These are phyloP conservation scores for Onychomys torridus DNA, from an alignment of 2,797 vertebrate species.

Conservation along the genomic window DNA sequence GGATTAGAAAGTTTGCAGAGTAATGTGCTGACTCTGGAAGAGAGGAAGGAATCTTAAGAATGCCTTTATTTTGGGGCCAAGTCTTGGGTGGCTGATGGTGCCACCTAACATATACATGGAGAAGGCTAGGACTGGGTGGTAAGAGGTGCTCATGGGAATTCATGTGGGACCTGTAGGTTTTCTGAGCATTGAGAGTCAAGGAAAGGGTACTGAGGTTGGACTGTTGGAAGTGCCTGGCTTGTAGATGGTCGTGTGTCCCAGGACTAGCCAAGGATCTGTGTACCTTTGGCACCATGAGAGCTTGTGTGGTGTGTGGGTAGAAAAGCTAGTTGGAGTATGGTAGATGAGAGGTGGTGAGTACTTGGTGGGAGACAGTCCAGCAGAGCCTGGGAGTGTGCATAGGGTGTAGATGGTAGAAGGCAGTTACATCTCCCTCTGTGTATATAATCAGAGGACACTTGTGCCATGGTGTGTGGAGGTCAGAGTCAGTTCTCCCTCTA, in stretches of 20 bases:
- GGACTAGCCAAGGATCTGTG: background rate
- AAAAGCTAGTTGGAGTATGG: background rate
- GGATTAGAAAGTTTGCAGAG: background rate
- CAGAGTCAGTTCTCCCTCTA: background rate
- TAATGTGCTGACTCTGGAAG: background rate
- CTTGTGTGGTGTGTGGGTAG: background rate
- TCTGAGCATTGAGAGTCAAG: background rate
- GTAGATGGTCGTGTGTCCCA: background rate
- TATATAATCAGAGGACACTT: background rate
- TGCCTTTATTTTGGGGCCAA: background rate
- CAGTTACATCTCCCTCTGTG: background rate
- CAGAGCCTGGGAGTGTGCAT: background rate
- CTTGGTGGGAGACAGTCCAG: background rate
- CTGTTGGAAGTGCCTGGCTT: background rate
- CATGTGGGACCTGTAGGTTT: background rate
- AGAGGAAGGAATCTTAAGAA: background rate
- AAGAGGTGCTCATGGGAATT: background rate
- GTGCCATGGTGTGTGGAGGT: background rate
- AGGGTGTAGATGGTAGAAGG: no score
- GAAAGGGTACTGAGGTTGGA: background rate
- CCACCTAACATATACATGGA: background rate
- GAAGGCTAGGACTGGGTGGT: background rate
- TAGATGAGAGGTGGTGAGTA: no score
- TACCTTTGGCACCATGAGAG: background rate
- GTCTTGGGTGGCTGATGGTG: background rate